Evolutionary conservation across 2,888 invertebrate species (phyloP), one percentile per base, ranked within the genome.

Genomic region (Tillus elongatus): DNA sequence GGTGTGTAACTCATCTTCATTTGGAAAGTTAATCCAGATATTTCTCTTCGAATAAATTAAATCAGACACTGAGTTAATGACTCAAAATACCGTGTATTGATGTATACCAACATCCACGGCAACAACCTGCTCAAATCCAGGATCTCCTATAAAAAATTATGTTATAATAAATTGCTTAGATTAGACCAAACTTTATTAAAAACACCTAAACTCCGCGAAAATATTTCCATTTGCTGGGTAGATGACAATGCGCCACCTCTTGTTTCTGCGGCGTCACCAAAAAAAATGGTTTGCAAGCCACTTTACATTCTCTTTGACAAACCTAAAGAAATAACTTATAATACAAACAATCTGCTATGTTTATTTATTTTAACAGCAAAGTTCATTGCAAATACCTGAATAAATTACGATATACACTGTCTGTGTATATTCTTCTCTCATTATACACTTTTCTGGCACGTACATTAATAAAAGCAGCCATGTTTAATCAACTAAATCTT

Each of bases 1-100:
- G n/a, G 6, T 24, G 24, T 8, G 24, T n/a, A 24, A n/a, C n/a
- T 24, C 24, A n/a, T 24, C 24, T 24, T 6, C n/a, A n/a, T n/a
- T n/a, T n/a, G 34, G 37, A 30, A 41, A 41, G 13, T 15, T 29
- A 13, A 41, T 37, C 37, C 41, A 41, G n/a, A 24, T 9, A 30
- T 14, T 1, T n/a, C 13, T 14, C 16, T 38, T 37, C 11, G 2
- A 3, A 11, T 13, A 6, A 26, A 34, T 30, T 37, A 10, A n/a
- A 8, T 35, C 9, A 2, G 14, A 24, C 1, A 38, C 34, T 10
- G 9, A 8, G 1, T 9, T 9, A 14, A 38, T 27, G 10, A 35
- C n/a, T 29, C 26, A 33, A 2, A 37, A 41, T 8, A 41, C 37
- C 13, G 35, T 38, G 24, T 28, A 28, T 15, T 42, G 37, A 15